Base-by-base conservation (phyloP, 2,113 vertebrate genomes). In the Excalfactoria chinensis region DNA sequence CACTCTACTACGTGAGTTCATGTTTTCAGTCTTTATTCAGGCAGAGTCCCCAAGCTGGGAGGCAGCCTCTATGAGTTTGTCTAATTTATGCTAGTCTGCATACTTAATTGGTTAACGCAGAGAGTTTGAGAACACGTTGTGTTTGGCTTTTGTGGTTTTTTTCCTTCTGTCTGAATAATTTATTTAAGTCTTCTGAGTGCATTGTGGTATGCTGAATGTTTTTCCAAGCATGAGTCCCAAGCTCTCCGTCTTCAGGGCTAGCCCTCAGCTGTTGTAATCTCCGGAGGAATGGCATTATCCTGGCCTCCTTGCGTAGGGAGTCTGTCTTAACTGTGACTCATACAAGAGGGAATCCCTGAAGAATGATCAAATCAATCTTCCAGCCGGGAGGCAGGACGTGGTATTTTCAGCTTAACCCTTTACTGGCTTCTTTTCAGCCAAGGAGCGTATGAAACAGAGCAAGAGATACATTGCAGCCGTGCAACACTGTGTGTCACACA, bases 341-440 rank as follows among this genome's bases (percentile, higher is more conserved):
- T 98, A 89, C 90, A 46, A 91, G 79, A 98, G 98, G 98, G 98
- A 98, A 98, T 98, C 98, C 98, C 98, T 97, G 94, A 96, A 98
- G 98, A 98, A 97, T 90, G 94, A 97, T 97, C 96, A 89, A 97
- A 96, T 96, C 93, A 91, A 73, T 97, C 95, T 93, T 96, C 91
- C 95, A 96, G 86, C 86, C 0, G 11, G 35, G 81, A 76, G 23
- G 91, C 88, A 87, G 84, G 26, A 83, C 84, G 60, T 85, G 43
- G 43, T 66, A 59, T 81, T 94, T 89, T 89, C 73, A 82, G 32
- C 63, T 96, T 97, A 97, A 97, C 96, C 79, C 94, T 43, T 94
- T 92, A 32, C 78, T 87, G 60, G 26, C 84, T 93, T 17, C 46
- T 67, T 56, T 74, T 87, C 22, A 72, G 78, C 48, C 7, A 4